Conservation (phyloP, 2,113 vertebrate genomes). For the Alaudala cheleensis region DNA sequence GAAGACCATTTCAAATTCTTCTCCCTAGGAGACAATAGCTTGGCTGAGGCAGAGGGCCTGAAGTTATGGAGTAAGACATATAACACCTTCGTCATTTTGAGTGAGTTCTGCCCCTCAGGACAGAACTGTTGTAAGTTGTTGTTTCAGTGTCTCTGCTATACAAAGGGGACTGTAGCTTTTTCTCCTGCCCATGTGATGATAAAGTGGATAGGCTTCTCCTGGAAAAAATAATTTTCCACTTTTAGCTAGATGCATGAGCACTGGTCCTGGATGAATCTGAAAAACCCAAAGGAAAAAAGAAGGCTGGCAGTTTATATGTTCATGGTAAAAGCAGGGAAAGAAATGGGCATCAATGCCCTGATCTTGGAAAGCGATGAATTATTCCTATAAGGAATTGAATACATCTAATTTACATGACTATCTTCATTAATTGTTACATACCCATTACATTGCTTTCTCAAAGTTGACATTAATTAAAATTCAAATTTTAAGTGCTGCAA, state of each 20-base stretch:
- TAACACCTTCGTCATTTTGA: not conserved
- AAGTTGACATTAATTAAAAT: not conserved
- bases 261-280: not conserved
- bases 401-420: not conserved
- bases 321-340: not conserved
- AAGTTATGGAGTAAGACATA: not conserved
- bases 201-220: not conserved
- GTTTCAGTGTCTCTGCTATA: not conserved
- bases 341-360: not conserved
- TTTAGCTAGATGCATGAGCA: not conserved
- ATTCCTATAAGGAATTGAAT: not conserved
- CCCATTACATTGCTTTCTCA: not conserved
- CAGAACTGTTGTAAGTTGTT: not conserved
- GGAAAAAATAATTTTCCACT: not conserved
- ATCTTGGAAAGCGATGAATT: not conserved
- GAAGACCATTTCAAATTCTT: not conserved
- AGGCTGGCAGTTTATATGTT: not conserved
- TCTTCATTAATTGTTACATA: not conserved
- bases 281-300: not conserved
- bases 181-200: not conserved
- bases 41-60: not conserved
- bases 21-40: not conserved
- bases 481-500: not conserved
- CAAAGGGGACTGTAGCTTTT: not conserved
- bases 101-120: fast-evolving